Evolutionary conservation across 2,797 vertebrate genomes (phyloP).

Genomic region (Lateolabrax maculatus): DNA sequence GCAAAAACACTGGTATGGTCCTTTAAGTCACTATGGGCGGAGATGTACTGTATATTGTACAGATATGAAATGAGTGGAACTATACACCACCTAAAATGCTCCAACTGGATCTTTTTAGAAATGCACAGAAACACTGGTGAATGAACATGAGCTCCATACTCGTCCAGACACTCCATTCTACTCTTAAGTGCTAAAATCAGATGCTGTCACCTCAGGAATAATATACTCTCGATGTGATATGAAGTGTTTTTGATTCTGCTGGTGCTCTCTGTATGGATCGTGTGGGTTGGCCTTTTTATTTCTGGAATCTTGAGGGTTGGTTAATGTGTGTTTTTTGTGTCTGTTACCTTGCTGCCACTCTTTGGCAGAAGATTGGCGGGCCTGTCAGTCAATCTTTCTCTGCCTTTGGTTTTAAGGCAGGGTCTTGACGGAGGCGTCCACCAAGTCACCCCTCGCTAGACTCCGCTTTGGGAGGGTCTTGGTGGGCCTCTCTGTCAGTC

Average conservation of each 20-base stretch:
- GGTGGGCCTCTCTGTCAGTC: conserved; percentile 64
- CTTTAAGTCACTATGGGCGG: conserved; percentile 18
- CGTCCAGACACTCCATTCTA: conserved; percentile 59
- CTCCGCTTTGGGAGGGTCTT: conserved; percentile 42
- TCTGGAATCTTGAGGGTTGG: conserved; percentile 84
- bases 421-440: conserved; percentile 50
- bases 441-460: conserved; percentile 44
- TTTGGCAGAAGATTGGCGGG: conserved; percentile 56
- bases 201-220: conserved; percentile 87
- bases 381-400: conserved; percentile 57
- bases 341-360: conserved; percentile 63
- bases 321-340: conserved; percentile 79
- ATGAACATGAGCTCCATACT: conserved; percentile 41
- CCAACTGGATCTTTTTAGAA: conserved; percentile 25
- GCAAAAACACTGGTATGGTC: conserved; percentile 45
- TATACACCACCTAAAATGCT: conserved; percentile 31
- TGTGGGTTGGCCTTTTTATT: conserved; percentile 84
- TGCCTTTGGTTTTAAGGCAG: conserved; percentile 62
- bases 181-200: conserved; percentile 81
- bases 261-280: conserved; percentile 83
- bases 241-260: conserved; percentile 82
- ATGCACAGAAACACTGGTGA: conserved; percentile 31
- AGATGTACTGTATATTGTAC: not conserved
- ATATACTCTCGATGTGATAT: conserved; percentile 83
- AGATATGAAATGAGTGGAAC: conserved; percentile 21